These are phyloP conservation scores for Saturnia pavonia DNA, from an alignment of 2,888 invertebrate species.

Conservation along the genomic window DNA sequence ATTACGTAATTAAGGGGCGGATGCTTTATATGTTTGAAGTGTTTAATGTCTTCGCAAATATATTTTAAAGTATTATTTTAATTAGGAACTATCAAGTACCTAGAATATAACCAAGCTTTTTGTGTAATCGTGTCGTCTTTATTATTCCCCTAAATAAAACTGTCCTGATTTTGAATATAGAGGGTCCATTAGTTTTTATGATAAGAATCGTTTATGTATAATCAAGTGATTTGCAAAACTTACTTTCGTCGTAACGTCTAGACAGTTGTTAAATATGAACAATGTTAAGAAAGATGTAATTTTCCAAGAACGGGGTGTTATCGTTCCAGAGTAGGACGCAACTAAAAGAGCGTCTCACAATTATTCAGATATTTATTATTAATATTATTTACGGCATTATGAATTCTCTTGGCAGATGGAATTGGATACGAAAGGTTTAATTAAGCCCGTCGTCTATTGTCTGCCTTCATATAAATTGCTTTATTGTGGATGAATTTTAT, in stretches of 20 bases:
- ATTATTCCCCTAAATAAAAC: no score
- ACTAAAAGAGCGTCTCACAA: not conserved
- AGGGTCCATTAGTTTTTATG: not conserved
- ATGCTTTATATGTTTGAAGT: no score
- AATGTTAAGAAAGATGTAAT: not conserved
- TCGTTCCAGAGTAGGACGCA: not conserved
- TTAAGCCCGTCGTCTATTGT: conserved; percentile 32
- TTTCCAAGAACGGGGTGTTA: not conserved
- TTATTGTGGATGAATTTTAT: not conserved
- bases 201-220: not conserved
- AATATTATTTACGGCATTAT: conserved; percentile 31
- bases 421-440: conserved; percentile 46
- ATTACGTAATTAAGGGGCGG: no score
- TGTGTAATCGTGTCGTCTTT: no score
- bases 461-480: not conserved
- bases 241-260: not conserved
- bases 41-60: no score
- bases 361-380: not conserved
- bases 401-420: conserved; percentile 37
- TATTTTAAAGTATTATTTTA: no score
- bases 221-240: not conserved
- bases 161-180: not conserved
- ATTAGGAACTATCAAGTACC: no score
- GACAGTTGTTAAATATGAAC: not conserved
- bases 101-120: no score